Percentiles rank a stretch among this genome's conserved stretches.
Evolutionary conservation across 2,888 invertebrate species (phyloP).

Genomic region (Hedychridium roseum): DNA sequence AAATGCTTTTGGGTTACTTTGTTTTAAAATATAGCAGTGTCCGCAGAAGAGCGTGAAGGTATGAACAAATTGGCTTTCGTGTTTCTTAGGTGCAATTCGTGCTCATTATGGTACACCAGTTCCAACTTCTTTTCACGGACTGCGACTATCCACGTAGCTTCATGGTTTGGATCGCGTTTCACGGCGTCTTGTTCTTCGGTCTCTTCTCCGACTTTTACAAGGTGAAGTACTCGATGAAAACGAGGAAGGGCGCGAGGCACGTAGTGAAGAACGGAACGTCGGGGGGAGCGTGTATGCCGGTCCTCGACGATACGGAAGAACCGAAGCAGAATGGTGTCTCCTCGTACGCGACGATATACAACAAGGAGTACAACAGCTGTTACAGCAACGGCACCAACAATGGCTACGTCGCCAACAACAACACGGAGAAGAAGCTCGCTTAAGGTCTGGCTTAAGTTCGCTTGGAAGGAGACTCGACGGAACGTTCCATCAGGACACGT

Average conservation of each 20-base stretch:
- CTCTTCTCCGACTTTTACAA: conserved; percentile 96
- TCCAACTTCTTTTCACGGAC: conserved; percentile 87
- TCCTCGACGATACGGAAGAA: conserved; percentile 68
- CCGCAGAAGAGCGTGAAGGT: too few relatives aligned
- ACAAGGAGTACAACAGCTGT: conserved; percentile 69
- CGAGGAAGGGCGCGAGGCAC: background rate
- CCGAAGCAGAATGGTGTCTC: conserved; percentile 57
- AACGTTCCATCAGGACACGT: conserved; percentile 12
- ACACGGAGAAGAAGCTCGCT: conserved; percentile 59
- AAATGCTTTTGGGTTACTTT: too few relatives aligned
- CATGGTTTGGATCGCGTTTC: conserved; percentile 94
- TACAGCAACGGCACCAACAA: conserved; percentile 72
- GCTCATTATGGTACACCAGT: conserved; percentile 89
- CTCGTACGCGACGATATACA: conserved; percentile 67
- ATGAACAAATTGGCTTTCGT: background rate
- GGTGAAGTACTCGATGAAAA: conserved; percentile 77
- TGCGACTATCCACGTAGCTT: conserved; percentile 92
- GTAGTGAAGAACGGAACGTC: conserved; percentile 37
- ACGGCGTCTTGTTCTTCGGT: conserved; percentile 92
- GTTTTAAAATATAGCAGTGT: too few relatives aligned
- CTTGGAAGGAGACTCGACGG: conserved; percentile 11
- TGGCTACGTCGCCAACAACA: conserved; percentile 67
- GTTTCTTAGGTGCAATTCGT: conserved; percentile 85
- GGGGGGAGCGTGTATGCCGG: conserved; percentile 76
- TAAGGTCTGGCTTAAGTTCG: conserved; percentile 28